Base-by-base conservation (phyloP, 1,140 invertebrate species). In the Ceratina japonica region DNA sequence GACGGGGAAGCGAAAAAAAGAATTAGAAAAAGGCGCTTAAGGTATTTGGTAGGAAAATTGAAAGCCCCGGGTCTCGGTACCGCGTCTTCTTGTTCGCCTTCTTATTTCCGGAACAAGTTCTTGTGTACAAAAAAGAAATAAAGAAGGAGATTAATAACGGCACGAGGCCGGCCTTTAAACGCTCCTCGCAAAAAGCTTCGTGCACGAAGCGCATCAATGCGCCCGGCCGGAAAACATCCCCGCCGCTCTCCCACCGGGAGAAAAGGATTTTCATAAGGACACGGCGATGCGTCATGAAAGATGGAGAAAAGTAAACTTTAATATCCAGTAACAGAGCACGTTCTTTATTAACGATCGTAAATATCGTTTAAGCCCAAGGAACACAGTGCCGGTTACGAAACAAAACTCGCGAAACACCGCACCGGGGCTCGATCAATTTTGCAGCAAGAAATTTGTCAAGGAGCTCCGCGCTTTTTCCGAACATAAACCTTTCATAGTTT, bases 301-400 rank as follows among this genome's bases (percentile, higher is more conserved):
- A 61, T 51, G 44, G 44, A 52, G 75, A 66, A 70, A 70, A 49
- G 58, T 22, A 62, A 61, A 62, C 49, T 71, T 77, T 77, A 77
- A 77, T 77, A 77, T 70, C 75, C 66, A 51, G n/a, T 71, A 71
- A 69, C 56, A 76, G 37, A 76, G 37, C 58, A 61, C n/a, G 66
- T 77, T 71, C 58, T 59, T 31, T 49, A 27, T 24, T 24, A 56
- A 22, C 74, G 64, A 68, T 68, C 74, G 63, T 75, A 75, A 75
- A 75, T 68, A 75, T 24, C n/a, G 20, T 37, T 24, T 56, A 68
- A 58, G 37, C 31, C 13, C 12, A 66, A 66, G 16, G 73, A 65
- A 52, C 24, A 22, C 20, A 56, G 52, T 15, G 13, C 20, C 5
- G 37, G 63, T 64, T 31, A 24, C 13, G 10, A 58, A 66, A 58